Evolutionary conservation across 1,140 invertebrate genomes (phyloP), one percentile per base, ranked within the genome.

Genomic region (Drosophila tropicalis): DNA sequence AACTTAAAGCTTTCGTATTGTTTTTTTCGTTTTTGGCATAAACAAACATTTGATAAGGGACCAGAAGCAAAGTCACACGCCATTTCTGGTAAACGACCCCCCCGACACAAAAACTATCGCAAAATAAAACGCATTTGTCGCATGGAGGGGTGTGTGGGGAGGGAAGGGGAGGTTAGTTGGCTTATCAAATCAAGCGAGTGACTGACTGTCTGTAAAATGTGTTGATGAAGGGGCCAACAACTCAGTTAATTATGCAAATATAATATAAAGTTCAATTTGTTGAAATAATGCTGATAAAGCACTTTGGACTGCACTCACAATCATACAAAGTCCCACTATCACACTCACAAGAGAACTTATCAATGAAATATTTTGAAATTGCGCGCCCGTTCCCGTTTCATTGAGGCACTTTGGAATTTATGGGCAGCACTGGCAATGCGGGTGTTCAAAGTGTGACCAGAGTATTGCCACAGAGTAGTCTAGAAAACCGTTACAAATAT

Each of bases 31-130:
- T 41, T 60, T 58, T n/a, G 19, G 41, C 70, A 57, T 29, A 62
- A 62, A 61, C 36, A 55, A 71, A 72, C 55, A 70, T 61, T 61
- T 76, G 73, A 76, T 76, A 76, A 76, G 73, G 73, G n/a, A 10
- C 1, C 3, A 17, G 17, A 25, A 15, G 69, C 39, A 40, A 15
- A 22, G 72, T 75, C 34, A 55, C 73, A 44, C 55, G 66, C 63
- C 73, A 76, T 44, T 64, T 44, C 41, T 39, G 40, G 10, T 1
- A 69, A 56, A 40, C 19, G 44, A 39, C 64, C 72, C 69, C 71
- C 69, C 54, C 25, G 22, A n/a, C 7, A 44, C 13, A 17, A 25
- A 40, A n/a, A 47, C 25, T 51, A 61, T 41, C 39, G 13, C 13
- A 41, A 54, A 17, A 15, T 73, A 36, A 69, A 60, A 60, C 60